These are phyloP conservation scores for Vulpes ferrilata DNA, from an alignment of 2,113 vertebrate species.

Conservation along the genomic window DNA sequence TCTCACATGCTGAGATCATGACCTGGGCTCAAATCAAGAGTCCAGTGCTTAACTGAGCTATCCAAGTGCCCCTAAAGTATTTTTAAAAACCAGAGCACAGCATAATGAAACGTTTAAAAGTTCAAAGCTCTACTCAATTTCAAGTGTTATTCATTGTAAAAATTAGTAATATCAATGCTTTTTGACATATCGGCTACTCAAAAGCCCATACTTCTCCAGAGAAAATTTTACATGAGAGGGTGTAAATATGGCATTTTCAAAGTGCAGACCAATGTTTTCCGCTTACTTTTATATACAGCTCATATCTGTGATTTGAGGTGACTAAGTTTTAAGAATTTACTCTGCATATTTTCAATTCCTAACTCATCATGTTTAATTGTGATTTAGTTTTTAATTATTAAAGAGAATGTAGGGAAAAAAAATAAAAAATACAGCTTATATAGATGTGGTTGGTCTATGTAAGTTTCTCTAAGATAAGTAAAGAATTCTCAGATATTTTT, in stretches of 20 bases:
- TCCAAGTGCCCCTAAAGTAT: not conserved
- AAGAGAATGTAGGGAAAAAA: not conserved
- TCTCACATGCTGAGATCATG: not conserved
- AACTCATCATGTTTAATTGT: not conserved
- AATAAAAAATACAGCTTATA: not conserved
- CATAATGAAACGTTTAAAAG: not conserved
- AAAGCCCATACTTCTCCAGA: not conserved
- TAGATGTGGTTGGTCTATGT: not conserved
- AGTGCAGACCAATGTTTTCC: not conserved
- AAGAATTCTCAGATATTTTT: slow-evolving; percentile 65
- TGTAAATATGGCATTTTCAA: not conserved
- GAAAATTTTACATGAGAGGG: not conserved
- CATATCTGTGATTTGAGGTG: not conserved
- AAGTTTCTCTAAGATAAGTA: slow-evolving; percentile 68
- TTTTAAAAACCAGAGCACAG: not conserved
- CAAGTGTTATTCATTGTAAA: not conserved
- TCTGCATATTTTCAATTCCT: not conserved
- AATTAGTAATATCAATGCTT: not conserved
- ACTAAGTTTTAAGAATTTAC: not conserved
- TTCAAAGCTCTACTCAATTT: not conserved
- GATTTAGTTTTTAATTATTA: slow-evolving; percentile 13
- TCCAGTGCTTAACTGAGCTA: not conserved
- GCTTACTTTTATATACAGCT: not conserved
- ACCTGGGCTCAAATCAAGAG: not conserved
- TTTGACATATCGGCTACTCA: not conserved